phyloP scores from a whole-genome alignment of 2,888 invertebrate genomes.

The Aphodius granarius region DNA sequence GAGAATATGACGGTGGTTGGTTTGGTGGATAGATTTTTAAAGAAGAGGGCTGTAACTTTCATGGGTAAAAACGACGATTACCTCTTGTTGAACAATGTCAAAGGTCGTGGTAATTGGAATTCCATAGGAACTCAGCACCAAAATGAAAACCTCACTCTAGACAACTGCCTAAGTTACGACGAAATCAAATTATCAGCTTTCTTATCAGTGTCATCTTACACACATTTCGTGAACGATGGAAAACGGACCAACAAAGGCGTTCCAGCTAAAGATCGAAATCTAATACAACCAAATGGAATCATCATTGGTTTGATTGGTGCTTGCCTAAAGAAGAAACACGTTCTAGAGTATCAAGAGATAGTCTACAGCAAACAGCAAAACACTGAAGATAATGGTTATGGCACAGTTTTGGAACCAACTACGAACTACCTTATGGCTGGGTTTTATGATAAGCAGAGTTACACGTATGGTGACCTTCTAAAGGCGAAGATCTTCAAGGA shows the following conservation, averaged over 20 bases:
- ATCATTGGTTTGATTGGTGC: conserved; percentile 59
- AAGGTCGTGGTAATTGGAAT: conserved; percentile 61
- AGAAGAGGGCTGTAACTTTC: conserved; percentile 60
- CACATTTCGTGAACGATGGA: conserved; percentile 65
- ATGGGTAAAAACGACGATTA: conserved; percentile 56
- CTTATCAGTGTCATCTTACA: conserved; percentile 61
- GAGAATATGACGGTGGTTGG: conserved; percentile 60
- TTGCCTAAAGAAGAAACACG: conserved; percentile 56
- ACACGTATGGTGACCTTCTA: conserved; percentile 20
- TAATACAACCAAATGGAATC: conserved; percentile 52
- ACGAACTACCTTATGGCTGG: conserved; percentile 8
- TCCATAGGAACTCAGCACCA: conserved; percentile 56
- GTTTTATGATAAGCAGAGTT: conserved; percentile 20
- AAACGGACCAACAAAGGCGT: conserved; percentile 57
- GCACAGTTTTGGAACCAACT: conserved; percentile 8
- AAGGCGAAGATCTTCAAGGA: conserved; percentile 9
- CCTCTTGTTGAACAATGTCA: conserved; percentile 55
- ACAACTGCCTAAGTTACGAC: conserved; percentile 64
- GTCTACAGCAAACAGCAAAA: conserved; percentile 39
- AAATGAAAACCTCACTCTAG: conserved; percentile 57
- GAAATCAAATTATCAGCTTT: conserved; percentile 65
- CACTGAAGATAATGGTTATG: conserved; percentile 20
- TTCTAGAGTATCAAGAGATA: conserved; percentile 67
- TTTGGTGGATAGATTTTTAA: conserved; percentile 61
- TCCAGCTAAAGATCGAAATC: conserved; percentile 51